phyloP scores from a whole-genome alignment of 2,888 invertebrate species.

The Heliconius hortense region DNA sequence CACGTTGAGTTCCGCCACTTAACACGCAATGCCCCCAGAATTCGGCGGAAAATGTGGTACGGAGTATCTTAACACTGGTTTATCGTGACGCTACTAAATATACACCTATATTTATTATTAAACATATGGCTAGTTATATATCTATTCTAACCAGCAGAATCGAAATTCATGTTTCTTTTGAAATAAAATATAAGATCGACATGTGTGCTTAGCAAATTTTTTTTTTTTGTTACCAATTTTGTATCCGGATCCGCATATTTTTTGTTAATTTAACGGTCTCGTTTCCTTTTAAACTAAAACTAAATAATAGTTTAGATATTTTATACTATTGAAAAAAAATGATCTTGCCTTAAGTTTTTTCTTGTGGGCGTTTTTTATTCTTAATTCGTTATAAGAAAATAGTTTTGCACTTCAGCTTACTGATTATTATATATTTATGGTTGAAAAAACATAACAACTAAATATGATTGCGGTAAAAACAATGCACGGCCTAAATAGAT shows the following conservation, averaged over 20 bases:
- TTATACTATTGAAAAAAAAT: neutral
- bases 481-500: constrained; percentile 63
- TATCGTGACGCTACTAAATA: too few species aligned
- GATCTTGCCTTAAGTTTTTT: too few species aligned
- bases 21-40: too few species aligned
- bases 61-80: neutral
- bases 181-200: constrained; percentile 35
- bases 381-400: neutral
- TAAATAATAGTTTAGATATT: constrained; percentile 7
- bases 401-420: neutral
- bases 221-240: constrained; percentile 33
- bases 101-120: neutral
- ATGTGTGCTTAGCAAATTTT: constrained; percentile 38
- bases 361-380: neutral
- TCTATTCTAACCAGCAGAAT: neutral
- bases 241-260: constrained; percentile 44
- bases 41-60: too few species aligned
- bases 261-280: constrained; percentile 46
- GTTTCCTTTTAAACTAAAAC: constrained; percentile 11
- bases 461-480: constrained; percentile 49
- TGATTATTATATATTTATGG: constrained; percentile 33
- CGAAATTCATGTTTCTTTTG: constrained; percentile 18
- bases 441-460: constrained; percentile 41
- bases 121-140: neutral
- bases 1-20: too few species aligned